Evolutionary conservation across 2,113 vertebrate species (phyloP), one percentile per base, ranked within the genome.

Genomic region (Gracilinanus agilis): DNA sequence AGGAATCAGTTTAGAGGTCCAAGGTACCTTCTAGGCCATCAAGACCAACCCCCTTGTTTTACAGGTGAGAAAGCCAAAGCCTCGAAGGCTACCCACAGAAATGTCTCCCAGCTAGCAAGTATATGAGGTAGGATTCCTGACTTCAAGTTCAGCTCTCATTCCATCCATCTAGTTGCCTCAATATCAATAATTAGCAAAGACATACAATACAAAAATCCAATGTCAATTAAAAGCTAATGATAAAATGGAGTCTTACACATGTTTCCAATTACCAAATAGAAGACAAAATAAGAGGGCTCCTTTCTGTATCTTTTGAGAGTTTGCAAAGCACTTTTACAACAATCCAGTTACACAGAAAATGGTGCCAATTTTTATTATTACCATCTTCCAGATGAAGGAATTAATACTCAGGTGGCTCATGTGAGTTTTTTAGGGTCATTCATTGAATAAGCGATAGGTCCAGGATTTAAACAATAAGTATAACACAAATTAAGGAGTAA

Each of bases 371-470:
- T 54, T 91, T 27, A 54, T 54, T 29, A 55, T 61, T 83, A 24
- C 49, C 21, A 19, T 3, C 0, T 21, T 90, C 88, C 1, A 83
- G 0, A 0, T 88, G 21, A 96, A 27, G 93, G 94, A 92, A 58
- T 34, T 54, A 55, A 90, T 55, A 40, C 92, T 88, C 29, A 88
- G 53, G 90, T 44, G 91, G 92, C 24, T 90, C 56, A 92, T 53
- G 44, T 67, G 90, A 95, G 93, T 58, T 89, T 0, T 3, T 53
- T 53, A 91, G 53, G 91, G 24, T 56, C 19, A 16, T 55, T 90
- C 90, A 93, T 55, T 24, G 55, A 83, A 11, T 94, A 21, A 53
- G 13, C 55, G 34, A 53, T 89, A 11, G 96, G 95, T 89, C 16
- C 54, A 55, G 25, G 9, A 2, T 1, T 88, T 90, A 90, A 96